Percentiles rank a stretch among this genome's conserved stretches.
Evolutionary conservation across 2,113 vertebrate genomes (phyloP).

Genomic region (Tetrax tetrax): DNA sequence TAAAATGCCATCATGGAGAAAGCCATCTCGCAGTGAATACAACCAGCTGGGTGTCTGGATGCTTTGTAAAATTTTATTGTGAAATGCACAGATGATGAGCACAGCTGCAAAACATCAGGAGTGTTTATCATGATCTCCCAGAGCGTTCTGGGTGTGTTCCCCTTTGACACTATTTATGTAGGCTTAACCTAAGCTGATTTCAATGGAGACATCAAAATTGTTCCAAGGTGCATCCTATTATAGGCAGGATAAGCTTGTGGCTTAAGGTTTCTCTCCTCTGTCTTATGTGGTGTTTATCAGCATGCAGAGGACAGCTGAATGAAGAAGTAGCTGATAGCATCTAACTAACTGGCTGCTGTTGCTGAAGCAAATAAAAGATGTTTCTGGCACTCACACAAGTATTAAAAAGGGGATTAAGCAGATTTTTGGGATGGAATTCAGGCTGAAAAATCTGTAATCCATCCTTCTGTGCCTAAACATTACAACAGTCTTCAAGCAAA

Average conservation of each 20-base stretch:
- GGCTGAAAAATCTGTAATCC: neutral
- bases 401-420: conserved; percentile 50
- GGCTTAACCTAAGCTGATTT: conserved; percentile 66
- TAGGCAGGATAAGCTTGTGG: neutral
- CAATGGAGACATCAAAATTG: conserved; percentile 71
- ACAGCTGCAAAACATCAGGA: conserved; percentile 83
- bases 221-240: conserved; percentile 63
- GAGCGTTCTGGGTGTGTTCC: conserved; percentile 63
- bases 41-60: conserved; percentile 83
- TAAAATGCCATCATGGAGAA: conserved; percentile 34
- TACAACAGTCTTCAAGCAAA: neutral
- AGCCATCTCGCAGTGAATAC: conserved; percentile 74
- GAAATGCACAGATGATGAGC: conserved; percentile 84
- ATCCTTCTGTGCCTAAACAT: neutral
- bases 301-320: conserved; percentile 36
- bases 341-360: conserved; percentile 29
- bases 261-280: conserved; percentile 31
- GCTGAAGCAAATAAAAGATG: neutral
- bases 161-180: conserved; percentile 70
- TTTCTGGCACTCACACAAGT: conserved; percentile 33
- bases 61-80: conserved; percentile 89
- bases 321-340: conserved; percentile 63
- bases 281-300: conserved; percentile 46
- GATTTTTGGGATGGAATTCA: conserved; percentile 31
- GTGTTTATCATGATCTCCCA: conserved; percentile 73